Base-by-base conservation (phyloP, 23 tunicate genomes). In the Diplosoma virens region DNA sequence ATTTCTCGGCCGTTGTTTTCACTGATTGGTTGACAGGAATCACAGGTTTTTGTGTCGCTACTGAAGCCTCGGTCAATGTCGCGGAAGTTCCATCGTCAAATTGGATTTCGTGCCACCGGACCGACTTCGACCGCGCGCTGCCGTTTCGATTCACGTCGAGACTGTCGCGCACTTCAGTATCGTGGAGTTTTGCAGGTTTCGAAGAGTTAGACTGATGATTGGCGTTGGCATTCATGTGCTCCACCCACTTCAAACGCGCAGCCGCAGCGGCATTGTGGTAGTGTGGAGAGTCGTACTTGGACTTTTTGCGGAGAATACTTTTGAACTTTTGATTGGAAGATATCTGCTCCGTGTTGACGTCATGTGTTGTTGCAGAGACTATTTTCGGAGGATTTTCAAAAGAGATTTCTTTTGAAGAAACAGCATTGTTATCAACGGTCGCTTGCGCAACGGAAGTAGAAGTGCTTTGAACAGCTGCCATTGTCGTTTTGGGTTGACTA, bases 1-100 rank as follows among this genome's bases (percentile, higher is more conserved):
- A 61, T 22, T 61, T 61, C 4, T 61, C 69, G 9, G 69, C 18
- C n/a, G 9, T 22, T 7, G 11, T 61, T 26, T 22, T 18, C 6
- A 27, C 5, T 3, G 69, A 6, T 3, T 22, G 69, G 35, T 29
- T 61, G 7, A 29, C 18, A 61, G 21, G 14, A 61, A 27, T 28
- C 6, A 61, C 69, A 61, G 34, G 67, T 26, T 22, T 33, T 46
- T 25, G 23, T 17, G 58, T 32, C 1, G 18, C 25, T 3, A 45
- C 7, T 16, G 9, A 81, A 7, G 75, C 3, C 25, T 74, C 76
- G 33, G 78, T 66, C 0, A 89, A 37, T 21, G 84, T 72, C 21
- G 88, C 81, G 28, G 95, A 89, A 17, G 97, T 90, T 22, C 97
- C 97, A 34, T 90, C 97, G 58, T 90, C 79, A 61, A 84, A 90